phyloP scores from a whole-genome alignment of 2,113 vertebrate species.

The Atlantisia rogersi region DNA sequence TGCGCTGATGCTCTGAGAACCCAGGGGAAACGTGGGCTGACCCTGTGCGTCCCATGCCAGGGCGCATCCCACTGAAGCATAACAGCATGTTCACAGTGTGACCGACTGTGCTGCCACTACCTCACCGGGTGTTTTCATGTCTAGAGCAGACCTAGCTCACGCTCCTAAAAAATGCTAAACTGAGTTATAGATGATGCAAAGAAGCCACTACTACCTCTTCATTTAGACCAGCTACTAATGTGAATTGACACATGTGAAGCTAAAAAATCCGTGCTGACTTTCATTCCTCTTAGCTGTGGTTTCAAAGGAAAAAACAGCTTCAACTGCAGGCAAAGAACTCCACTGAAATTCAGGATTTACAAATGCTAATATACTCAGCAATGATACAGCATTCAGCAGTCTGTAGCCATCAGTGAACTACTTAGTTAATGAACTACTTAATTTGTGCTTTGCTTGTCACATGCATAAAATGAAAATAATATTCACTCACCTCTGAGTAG shows the following conservation, averaged over 20 bases:
- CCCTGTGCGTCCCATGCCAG: neutral
- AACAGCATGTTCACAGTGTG: fast-evolving
- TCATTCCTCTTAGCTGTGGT: neutral
- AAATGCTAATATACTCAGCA: neutral
- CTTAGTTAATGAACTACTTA: neutral
- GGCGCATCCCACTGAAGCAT: neutral
- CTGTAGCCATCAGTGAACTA: no score
- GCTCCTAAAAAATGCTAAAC: neutral
- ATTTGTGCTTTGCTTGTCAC: neutral
- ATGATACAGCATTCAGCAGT: neutral
- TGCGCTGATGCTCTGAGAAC: neutral
- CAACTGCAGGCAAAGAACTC: neutral
- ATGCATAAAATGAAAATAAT: neutral
- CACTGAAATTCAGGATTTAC: neutral
- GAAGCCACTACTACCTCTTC: neutral
- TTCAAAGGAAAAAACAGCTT: neutral
- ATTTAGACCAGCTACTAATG: neutral
- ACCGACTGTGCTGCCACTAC: fast-evolving
- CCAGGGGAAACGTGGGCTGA: fast-evolving
- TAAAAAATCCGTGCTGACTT: neutral
- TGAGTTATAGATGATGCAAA: neutral
- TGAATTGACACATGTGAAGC: neutral
- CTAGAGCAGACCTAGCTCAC: neutral
- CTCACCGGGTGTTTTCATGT: fast-evolving
- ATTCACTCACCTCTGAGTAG: neutral